A percentile compares a stretch with the other conserved stretches of the same genome.
Evolutionary conservation across 2,888 invertebrate genomes (phyloP).

Genomic region (Falcaria lacertinaria): DNA sequence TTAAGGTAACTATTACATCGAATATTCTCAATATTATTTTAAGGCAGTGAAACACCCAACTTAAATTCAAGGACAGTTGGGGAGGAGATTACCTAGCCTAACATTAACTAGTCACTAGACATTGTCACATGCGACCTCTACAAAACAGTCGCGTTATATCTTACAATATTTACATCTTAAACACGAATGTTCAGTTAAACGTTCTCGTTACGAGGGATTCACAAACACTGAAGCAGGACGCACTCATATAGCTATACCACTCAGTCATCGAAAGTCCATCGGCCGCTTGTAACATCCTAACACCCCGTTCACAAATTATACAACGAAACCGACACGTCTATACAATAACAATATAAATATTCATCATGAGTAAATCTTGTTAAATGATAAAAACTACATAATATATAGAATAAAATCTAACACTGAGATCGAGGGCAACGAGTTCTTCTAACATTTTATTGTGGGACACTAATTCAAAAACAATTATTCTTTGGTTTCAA

Average conservation of each 20-base stretch:
- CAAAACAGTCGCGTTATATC: conserved; percentile 68
- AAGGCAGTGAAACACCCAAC: conserved; percentile 80
- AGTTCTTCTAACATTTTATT: conserved; percentile 36
- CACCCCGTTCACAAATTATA: conserved; percentile 67
- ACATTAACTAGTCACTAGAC: conserved; percentile 75
- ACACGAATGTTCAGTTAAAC: conserved; percentile 55
- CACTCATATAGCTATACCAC: conserved; percentile 54
- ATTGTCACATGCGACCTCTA: conserved; percentile 75
- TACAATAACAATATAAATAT: conserved; percentile 74
- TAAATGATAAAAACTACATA: conserved; percentile 68
- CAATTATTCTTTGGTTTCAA: conserved; percentile 30
- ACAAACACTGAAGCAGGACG: conserved; percentile 64
- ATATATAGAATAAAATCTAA: conserved; percentile 71
- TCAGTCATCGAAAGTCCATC: conserved; percentile 78
- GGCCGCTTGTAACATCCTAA: conserved; percentile 66
- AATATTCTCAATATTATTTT: conserved; percentile 67
- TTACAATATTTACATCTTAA: conserved; percentile 77
- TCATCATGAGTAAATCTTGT: conserved; percentile 58
- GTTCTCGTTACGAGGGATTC: conserved; percentile 46
- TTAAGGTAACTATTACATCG: conserved; percentile 70
- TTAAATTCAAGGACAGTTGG: conserved; percentile 77
- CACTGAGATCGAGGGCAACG: conserved; percentile 64
- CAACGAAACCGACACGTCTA: conserved; percentile 64
- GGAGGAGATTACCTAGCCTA: conserved; percentile 79
- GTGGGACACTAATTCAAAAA: conserved; percentile 45